These are phyloP conservation scores for Eupithecia subfuscata DNA, from an alignment of 2,888 invertebrate species.

Conservation along the genomic window DNA sequence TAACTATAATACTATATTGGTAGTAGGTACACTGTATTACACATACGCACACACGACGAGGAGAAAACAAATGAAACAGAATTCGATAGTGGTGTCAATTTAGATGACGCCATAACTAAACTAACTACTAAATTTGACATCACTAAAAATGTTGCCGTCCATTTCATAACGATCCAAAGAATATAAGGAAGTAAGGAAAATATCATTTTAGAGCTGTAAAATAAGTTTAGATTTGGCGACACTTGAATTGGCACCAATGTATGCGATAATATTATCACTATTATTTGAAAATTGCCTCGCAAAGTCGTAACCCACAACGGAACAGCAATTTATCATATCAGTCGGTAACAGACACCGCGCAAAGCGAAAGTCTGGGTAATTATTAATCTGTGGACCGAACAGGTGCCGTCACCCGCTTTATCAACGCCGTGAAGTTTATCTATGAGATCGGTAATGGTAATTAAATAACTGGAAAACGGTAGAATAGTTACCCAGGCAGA, in stretches of 20 bases:
- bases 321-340: slow-evolving; percentile 26
- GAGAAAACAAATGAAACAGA: too few species aligned
- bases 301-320: slow-evolving; percentile 7
- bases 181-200: too few species aligned
- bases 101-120: too few species aligned
- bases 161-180: too few species aligned
- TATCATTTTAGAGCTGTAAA: too few species aligned
- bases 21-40: too few species aligned
- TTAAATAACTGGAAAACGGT: slow-evolving; percentile 22
- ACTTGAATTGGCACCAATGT: neutral
- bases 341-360: slow-evolving; percentile 27
- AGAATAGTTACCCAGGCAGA: neutral
- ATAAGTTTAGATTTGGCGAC: neutral
- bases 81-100: too few species aligned
- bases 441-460: slow-evolving; percentile 39
- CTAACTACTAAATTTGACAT: too few species aligned
- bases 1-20: too few species aligned
- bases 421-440: slow-evolving; percentile 40
- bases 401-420: slow-evolving; percentile 36
- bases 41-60: too few species aligned
- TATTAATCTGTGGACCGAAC: slow-evolving; percentile 29
- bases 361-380: slow-evolving; percentile 36
- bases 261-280: neutral
- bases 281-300: neutral
- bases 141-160: too few species aligned